phyloP scores from a whole-genome alignment of 2,888 invertebrate species.

The Epiblema foenella region DNA sequence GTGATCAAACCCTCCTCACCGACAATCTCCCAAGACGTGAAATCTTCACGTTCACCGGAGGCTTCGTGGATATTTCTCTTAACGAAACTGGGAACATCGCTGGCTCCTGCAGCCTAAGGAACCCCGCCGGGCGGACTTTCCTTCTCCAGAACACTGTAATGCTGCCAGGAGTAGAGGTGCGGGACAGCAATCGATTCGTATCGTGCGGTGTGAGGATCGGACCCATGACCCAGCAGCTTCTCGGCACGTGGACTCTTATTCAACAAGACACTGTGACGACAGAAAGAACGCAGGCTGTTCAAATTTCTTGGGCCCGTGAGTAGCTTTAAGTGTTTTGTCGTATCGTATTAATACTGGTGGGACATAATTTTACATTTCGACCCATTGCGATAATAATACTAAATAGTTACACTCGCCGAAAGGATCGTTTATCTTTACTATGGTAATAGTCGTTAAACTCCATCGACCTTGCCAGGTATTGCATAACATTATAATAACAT shows the following conservation, averaged over 20 bases:
- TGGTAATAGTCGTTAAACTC: too few species aligned
- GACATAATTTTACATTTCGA: too few species aligned
- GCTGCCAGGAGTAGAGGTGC: constrained; percentile 32
- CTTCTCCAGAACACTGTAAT: constrained; percentile 30
- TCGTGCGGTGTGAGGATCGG: constrained; percentile 39
- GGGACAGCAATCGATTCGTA: constrained; percentile 18
- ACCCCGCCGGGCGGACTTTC: constrained; percentile 23
- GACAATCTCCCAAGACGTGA: constrained; percentile 26
- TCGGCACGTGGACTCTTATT: constrained; percentile 36
- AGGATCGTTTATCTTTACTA: too few species aligned
- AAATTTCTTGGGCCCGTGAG: constrained; percentile 42
- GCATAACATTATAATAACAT: too few species aligned
- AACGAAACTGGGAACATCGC: constrained; percentile 32
- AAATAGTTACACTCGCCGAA: too few species aligned
- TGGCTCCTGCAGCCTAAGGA: constrained; percentile 32
- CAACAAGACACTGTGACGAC: constrained; percentile 31
- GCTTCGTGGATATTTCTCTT: constrained; percentile 32
- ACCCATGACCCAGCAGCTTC: constrained; percentile 27
- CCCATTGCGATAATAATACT: too few species aligned
- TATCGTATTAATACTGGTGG: background rate
- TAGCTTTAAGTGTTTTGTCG: background rate
- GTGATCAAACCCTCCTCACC: constrained; percentile 3
- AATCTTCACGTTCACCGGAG: constrained; percentile 25
- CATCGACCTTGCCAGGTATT: too few species aligned
- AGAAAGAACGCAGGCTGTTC: constrained; percentile 29